Evolutionary conservation across 2,888 invertebrate genomes (phyloP).

Genomic region (Periphyllus acericola): DNA sequence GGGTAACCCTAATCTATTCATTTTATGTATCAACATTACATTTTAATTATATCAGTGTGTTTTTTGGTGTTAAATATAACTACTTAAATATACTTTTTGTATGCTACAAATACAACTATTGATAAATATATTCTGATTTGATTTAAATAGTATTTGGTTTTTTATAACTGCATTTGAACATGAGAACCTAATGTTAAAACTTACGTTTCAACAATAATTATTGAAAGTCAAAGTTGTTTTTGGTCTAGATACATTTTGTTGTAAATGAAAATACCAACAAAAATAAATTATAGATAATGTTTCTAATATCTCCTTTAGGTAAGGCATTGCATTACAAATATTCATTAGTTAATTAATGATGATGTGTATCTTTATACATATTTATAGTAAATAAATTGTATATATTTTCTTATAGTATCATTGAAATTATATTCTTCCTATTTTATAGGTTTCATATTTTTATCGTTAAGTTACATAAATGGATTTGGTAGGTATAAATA

Average conservation of each 20-base stretch:
- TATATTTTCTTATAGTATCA: neutral
- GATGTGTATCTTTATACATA: neutral
- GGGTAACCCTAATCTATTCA: slow-evolving; percentile 4
- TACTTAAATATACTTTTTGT: neutral
- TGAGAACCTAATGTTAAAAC: neutral
- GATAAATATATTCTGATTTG: neutral
- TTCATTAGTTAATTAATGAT: slow-evolving; percentile 12
- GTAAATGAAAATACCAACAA: neutral
- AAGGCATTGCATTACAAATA: slow-evolving; percentile 37
- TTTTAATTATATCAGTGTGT: slow-evolving; percentile 21
- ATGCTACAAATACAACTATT: neutral
- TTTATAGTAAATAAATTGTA: neutral
- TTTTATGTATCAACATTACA: slow-evolving; percentile 4
- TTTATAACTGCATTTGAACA: neutral
- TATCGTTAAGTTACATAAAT: neutral
- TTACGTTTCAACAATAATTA: neutral
- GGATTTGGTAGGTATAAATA: neutral
- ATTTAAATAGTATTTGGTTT: neutral
- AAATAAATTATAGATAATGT: neutral
- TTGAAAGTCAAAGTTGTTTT: neutral
- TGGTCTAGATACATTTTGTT: neutral
- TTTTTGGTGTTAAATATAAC: slow-evolving; percentile 1
- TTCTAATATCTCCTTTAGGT: neutral
- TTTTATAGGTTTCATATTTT: neutral
- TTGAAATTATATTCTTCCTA: neutral